Conservation (phyloP, 2,797 vertebrate species). For the Apogon talboti region DNA sequence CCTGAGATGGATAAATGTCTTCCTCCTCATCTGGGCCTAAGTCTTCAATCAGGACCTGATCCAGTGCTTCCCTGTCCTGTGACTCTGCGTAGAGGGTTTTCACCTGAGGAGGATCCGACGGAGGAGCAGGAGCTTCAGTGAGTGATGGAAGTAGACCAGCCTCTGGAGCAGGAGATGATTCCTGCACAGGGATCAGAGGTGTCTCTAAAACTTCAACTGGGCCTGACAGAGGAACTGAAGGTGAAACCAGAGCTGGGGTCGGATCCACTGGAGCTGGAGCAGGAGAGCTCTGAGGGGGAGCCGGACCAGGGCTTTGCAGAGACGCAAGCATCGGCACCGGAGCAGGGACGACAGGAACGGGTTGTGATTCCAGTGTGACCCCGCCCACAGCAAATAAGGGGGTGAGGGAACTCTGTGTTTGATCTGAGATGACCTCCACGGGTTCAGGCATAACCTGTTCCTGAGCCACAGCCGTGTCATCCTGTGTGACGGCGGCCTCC, state of each 20-base stretch:
- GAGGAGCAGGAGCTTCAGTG: constrained; percentile 22
- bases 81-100: constrained; percentile 42
- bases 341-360: constrained; percentile 17
- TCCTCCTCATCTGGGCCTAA: constrained; percentile 71
- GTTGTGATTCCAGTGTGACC: constrained; percentile 35
- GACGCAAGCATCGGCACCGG: constrained; percentile 25
- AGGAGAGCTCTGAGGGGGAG: constrained; percentile 3
- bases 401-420: constrained; percentile 33
- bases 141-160: constrained; percentile 2
- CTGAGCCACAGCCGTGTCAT: constrained; percentile 25
- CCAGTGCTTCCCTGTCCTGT: constrained; percentile 36
- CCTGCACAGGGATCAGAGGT: constrained; percentile 9
- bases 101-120: constrained; percentile 21
- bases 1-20: constrained; percentile 43
- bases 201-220: not conserved
- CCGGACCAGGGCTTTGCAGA: constrained; percentile 21
- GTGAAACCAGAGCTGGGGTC: not conserved
- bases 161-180: not conserved
- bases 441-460: constrained; percentile 39
- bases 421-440: constrained; percentile 28
- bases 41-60: constrained; percentile 79
- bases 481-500: constrained; percentile 40
- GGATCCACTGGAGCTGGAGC: constrained; percentile 8
- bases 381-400: constrained; percentile 14
- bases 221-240: not conserved